These are phyloP conservation scores for Phoeniculus purpureus DNA, from an alignment of 2,797 vertebrate species.

Conservation along the genomic window DNA sequence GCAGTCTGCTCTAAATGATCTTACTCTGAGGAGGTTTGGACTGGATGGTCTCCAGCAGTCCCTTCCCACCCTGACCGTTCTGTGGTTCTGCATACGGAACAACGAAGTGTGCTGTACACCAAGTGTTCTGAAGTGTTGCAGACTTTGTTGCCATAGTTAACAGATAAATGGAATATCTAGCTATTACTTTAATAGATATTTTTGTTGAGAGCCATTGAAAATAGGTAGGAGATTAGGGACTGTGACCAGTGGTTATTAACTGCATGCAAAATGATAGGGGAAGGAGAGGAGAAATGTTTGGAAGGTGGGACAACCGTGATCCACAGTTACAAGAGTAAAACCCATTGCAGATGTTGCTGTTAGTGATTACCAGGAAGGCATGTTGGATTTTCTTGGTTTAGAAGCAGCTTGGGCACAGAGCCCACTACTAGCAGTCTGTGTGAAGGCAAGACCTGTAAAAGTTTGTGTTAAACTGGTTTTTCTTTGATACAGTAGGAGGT, in stretches of 20 bases:
- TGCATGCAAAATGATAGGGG: accelerated
- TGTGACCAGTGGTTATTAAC: neutral
- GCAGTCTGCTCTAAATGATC: too few species aligned
- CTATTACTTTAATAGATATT: accelerated
- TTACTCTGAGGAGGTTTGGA: too few species aligned
- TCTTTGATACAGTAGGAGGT: neutral
- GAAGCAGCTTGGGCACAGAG: accelerated
- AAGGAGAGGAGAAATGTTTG: neutral
- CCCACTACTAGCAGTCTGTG: accelerated
- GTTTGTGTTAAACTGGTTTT: accelerated
- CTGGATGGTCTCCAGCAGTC: too few species aligned
- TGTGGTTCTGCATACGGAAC: accelerated
- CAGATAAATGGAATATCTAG: accelerated
- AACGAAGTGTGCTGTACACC: accelerated
- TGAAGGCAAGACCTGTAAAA: neutral
- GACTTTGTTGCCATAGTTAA: accelerated
- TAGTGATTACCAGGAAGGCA: too few species aligned
- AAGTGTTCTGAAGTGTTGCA: neutral
- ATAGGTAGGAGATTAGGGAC: accelerated
- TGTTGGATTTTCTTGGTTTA: neutral
- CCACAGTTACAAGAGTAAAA: accelerated
- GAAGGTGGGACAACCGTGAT: accelerated
- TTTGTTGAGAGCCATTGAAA: neutral
- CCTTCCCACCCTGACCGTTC: too few species aligned
- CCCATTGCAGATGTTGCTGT: neutral